A percentile compares a stretch with the other conserved stretches of the same genome.
phyloP scores from a whole-genome alignment of 35 echinoderm and acorn worm genomes.

The Eucidaris tribuloides region DNA sequence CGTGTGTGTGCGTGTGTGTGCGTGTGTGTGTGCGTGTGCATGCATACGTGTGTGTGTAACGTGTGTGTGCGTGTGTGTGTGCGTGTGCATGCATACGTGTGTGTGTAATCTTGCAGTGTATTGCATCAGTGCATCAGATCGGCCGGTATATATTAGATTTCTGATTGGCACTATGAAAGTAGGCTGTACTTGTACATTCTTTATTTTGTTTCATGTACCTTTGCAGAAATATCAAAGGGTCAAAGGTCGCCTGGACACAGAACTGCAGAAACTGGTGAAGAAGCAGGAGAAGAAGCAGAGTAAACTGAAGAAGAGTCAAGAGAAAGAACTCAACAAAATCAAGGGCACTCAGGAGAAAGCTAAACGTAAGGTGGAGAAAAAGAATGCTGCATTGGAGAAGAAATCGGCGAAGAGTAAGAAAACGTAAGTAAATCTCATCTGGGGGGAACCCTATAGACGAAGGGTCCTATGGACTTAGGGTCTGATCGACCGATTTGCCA shows the following conservation, averaged over 20 bases:
- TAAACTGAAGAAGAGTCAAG: conserved; percentile 79
- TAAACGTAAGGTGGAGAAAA: conserved; percentile 55
- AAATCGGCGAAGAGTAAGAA: conserved; percentile 49
- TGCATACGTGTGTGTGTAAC: too few species aligned
- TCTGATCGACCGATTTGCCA: too few species aligned
- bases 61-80: too few species aligned
- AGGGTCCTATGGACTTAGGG: too few species aligned
- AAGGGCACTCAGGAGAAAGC: conserved; percentile 52
- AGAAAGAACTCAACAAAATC: conserved; percentile 59
- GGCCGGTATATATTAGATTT: not conserved
- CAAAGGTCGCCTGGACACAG: conserved; percentile 29
- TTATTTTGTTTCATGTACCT: not conserved
- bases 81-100: too few species aligned
- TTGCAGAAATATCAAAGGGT: conserved; percentile 88
- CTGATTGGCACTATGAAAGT: not conserved
- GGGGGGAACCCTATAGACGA: too few species aligned
- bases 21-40: too few species aligned
- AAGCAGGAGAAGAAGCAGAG: conserved; percentile 97
- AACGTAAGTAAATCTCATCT: too few species aligned
- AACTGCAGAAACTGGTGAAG: conserved; percentile 91
- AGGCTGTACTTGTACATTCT: not conserved
- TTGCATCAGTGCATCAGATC: too few species aligned
- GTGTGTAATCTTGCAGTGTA: too few species aligned
- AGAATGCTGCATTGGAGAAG: conserved; percentile 49
- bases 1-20: too few species aligned